Base-by-base conservation (phyloP, 1,140 invertebrate genomes). In the Neotoxoptera formosana region DNA sequence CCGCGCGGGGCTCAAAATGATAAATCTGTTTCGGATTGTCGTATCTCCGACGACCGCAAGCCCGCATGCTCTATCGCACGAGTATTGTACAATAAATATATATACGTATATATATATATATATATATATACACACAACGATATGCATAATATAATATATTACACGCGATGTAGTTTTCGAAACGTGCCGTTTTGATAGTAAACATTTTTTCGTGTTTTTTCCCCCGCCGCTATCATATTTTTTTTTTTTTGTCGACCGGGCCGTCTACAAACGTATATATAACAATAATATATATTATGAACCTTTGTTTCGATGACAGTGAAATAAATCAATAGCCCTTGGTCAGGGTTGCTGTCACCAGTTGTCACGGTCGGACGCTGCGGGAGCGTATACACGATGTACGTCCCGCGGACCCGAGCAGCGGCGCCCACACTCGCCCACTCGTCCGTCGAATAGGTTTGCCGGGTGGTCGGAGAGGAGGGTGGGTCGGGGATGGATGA, bases 271-370 rank as follows among this genome's bases (percentile, higher is more conserved):
- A 88, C 51, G 34, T 56, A n/a, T 48, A 86, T 86, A 86, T 9
- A 34, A 17, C 36, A 36, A 89, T 41, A 83, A 36, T 83, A 83
- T 23, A 41, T 41, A 41, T 41, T 41, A 41, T 23, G 9, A 25
- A 90, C 88, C 87, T 89, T 56, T 90, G 88, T 56, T 56, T 36
- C 51, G 51, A 90, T n/a, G 88, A 56, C 48, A 90, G 34, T 11
- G 34, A 36, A 25, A 90, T 90, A 90, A 90, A 90, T 90, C 88
- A 90, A 90, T 90, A 90, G 88, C 34, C 51, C 21, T n/a, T 90
- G 88, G n/a, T 90, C 51, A 21, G 51, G 88, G 88, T 2, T 7
- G 51, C 34, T 56, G 88, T 90, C 51, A 56, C 88, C 88, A 90
- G 88, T 90, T 90, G 88, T 90, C 87, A 89, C 87, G 34, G 51